These are phyloP conservation scores for Pterois miles DNA, from an alignment of 2,797 vertebrate species.

Conservation along the genomic window DNA sequence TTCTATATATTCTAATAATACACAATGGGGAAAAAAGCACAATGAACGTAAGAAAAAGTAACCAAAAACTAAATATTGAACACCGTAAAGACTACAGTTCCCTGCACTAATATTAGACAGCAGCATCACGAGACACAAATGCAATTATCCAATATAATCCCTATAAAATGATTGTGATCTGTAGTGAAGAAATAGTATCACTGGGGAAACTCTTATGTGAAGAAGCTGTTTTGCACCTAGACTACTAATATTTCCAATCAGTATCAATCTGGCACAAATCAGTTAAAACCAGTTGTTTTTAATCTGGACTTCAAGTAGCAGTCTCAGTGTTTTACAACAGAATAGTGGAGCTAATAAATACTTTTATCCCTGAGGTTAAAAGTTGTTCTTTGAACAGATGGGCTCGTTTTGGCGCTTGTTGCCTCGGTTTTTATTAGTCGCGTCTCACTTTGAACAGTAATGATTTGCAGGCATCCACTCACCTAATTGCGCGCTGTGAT, in stretches of 20 bases:
- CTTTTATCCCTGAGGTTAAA: conserved; percentile 46
- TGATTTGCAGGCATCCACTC: conserved; percentile 69
- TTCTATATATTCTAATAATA: too few species aligned
- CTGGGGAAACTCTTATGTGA: neutral
- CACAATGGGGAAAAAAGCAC: neutral
- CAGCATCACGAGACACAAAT: neutral
- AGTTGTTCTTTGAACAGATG: conserved; percentile 52
- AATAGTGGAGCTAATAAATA: conserved; percentile 45
- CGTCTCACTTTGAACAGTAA: conserved; percentile 71
- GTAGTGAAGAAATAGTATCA: neutral
- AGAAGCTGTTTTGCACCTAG: neutral
- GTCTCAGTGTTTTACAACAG: conserved; percentile 48
- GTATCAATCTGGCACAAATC: neutral
- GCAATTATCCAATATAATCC: neutral
- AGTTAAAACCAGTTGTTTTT: conserved; percentile 21
- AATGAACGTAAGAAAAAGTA: neutral
- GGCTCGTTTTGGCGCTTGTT: conserved; percentile 57
- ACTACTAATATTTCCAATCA: neutral
- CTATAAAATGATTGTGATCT: neutral
- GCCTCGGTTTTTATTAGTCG: conserved; percentile 61
- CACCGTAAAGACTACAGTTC: neutral
- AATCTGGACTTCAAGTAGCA: conserved; percentile 55
- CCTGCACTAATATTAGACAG: neutral
- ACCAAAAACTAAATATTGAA: neutral
- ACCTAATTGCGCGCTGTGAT: conserved; percentile 60